A percentile compares a stretch with the other conserved stretches of the same genome.
phyloP scores from a whole-genome alignment of 2,113 vertebrate genomes.

The Meles meles region DNA sequence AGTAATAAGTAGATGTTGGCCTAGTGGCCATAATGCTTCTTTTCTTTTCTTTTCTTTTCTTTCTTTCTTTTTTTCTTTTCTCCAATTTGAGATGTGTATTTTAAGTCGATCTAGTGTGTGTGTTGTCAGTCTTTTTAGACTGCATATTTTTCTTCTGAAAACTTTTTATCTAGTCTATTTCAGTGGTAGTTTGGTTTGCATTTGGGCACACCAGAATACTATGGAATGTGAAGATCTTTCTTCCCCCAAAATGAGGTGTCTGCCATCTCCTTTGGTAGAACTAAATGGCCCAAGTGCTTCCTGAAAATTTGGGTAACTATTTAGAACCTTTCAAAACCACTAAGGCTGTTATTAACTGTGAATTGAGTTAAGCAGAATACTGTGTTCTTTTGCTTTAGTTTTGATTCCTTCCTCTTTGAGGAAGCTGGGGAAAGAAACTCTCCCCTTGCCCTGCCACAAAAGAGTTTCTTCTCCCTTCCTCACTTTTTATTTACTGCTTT shows the following conservation, averaged over 20 bases:
- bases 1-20: not conserved
- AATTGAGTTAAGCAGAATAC: not conserved
- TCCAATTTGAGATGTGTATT: not conserved
- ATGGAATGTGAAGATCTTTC: not conserved
- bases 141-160: conserved; percentile 7
- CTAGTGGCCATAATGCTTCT: not conserved
- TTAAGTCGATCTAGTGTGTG: not conserved
- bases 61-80: not conserved
- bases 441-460: not conserved
- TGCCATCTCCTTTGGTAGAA: not conserved
- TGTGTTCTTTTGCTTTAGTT: not conserved
- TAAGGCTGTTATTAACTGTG: conserved; percentile 2
- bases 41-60: not conserved
- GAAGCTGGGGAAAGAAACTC: not conserved
- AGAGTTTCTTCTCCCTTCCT: not conserved
- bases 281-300: not conserved
- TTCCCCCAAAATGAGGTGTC: not conserved
- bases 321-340: not conserved
- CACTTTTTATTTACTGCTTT: conserved; percentile 34
- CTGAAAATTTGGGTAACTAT: not conserved
- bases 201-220: not conserved
- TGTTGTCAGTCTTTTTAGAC: not conserved
- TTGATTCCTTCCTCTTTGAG: not conserved
- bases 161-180: not conserved
- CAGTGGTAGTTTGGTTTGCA: not conserved